Evolutionary conservation across 1,140 invertebrate species (phyloP).

Genomic region (Carcinoscorpius rotundicauda): DNA sequence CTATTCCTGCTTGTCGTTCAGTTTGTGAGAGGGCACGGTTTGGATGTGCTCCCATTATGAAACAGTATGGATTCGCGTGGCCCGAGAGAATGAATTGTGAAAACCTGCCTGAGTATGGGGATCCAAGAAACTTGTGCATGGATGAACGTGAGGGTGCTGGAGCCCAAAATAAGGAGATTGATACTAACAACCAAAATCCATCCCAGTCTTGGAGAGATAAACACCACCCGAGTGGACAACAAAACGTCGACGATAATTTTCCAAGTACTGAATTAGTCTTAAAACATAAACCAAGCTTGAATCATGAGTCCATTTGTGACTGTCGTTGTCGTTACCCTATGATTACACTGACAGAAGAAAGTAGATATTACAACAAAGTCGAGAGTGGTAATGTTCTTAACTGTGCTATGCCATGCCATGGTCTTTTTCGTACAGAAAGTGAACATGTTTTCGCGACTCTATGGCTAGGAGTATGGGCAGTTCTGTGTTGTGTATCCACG

Average conservation of each 20-base stretch:
- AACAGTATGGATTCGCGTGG: constrained; percentile 92
- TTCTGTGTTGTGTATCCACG: constrained; percentile 40
- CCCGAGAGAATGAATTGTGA: constrained; percentile 92
- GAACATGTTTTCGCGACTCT: constrained; percentile 79
- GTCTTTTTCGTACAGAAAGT: constrained; percentile 67
- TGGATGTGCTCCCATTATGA: constrained; percentile 92
- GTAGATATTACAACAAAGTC: constrained; percentile 46
- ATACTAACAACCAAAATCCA: constrained; percentile 5
- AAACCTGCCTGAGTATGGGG: constrained; percentile 64
- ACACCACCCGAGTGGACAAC: not conserved
- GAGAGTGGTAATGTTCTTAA: constrained; percentile 57
- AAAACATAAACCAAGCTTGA: too few relatives aligned
- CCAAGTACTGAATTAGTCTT: too few relatives aligned
- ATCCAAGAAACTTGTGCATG: constrained; percentile 76
- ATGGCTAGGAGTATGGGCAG: constrained; percentile 41
- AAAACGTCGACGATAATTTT: not conserved
- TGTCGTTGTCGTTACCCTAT: constrained; percentile 65
- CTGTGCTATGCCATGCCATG: constrained; percentile 81
- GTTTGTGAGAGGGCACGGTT: constrained; percentile 82
- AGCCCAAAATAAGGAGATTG: not conserved
- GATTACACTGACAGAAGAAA: constrained; percentile 46
- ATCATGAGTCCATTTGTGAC: constrained; percentile 41
- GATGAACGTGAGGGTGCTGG: constrained; percentile 46
- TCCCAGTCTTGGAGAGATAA: not conserved
- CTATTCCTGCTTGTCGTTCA: constrained; percentile 78